Conservation (phyloP, 2,113 vertebrate species). For the Elaphurus davidianus region DNA sequence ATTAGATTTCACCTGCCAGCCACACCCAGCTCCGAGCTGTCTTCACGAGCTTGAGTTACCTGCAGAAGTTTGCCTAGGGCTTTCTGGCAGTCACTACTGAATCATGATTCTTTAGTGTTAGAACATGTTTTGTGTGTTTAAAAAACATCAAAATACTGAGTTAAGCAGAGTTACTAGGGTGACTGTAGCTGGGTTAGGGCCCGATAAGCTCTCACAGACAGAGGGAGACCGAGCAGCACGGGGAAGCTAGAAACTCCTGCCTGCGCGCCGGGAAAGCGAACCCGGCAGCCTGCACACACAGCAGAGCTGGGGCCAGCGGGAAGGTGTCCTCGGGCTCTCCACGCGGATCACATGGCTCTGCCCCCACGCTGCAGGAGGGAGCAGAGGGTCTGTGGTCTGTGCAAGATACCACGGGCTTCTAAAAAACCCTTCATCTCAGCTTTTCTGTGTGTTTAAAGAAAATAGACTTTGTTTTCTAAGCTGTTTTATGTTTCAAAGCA, state of each 20-base stretch:
- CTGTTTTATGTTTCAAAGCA: neutral
- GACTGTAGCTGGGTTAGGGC: slow-evolving; percentile 51
- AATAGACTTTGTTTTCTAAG: neutral
- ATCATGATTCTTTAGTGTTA: slow-evolving; percentile 67
- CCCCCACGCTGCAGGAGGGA: no score
- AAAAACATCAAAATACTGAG: slow-evolving; percentile 69
- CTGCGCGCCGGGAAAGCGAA: accelerated
- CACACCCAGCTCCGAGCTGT: neutral
- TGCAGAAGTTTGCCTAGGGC: slow-evolving; percentile 68
- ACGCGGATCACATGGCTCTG: neutral
- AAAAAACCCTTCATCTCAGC: neutral
- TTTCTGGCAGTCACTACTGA: slow-evolving; percentile 61
- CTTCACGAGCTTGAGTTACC: slow-evolving; percentile 29
- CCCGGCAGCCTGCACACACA: neutral
- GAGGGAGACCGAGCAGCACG: neutral
- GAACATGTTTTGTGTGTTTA: slow-evolving; percentile 63
- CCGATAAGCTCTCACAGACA: neutral
- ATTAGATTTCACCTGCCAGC: neutral
- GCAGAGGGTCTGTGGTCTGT: accelerated
- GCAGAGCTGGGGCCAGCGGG: accelerated
- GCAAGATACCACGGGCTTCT: neutral
- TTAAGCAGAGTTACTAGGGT: slow-evolving; percentile 68
- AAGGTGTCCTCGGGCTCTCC: accelerated
- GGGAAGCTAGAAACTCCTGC: neutral
- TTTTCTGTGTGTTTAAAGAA: neutral